Evolutionary conservation across 2,797 vertebrate species (phyloP).

Genomic region (Varecia variegata): DNA sequence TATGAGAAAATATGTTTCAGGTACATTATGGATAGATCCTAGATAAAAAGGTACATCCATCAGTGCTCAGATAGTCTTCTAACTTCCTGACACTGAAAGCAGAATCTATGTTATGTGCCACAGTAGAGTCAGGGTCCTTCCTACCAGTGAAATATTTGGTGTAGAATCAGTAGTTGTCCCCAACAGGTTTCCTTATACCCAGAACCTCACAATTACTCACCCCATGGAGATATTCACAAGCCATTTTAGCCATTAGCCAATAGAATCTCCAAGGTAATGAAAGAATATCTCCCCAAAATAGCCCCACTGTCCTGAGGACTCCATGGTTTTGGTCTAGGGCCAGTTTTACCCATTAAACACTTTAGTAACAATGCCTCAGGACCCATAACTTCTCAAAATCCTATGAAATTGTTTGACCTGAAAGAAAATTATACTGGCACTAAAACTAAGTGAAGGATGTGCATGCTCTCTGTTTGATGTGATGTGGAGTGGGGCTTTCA

Average conservation of each 20-base stretch:
- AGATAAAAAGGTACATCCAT: neutral
- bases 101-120: accelerated
- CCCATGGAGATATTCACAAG: neutral
- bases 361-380: accelerated
- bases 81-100: neutral
- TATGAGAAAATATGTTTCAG: neutral
- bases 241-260: neutral
- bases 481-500: neutral
- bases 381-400: neutral
- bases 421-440: neutral
- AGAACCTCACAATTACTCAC: neutral
- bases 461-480: neutral
- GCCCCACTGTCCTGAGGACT: neutral
- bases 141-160: neutral
- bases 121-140: neutral
- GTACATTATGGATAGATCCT: neutral
- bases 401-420: neutral
- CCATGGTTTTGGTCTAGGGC: neutral
- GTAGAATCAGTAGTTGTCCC: neutral
- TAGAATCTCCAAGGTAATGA: neutral
- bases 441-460: neutral
- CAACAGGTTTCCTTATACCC: neutral
- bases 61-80: neutral
- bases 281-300: neutral
- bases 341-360: neutral